phyloP scores from a whole-genome alignment of 2,888 invertebrate genomes.

The Agonopterix alstromeriana region DNA sequence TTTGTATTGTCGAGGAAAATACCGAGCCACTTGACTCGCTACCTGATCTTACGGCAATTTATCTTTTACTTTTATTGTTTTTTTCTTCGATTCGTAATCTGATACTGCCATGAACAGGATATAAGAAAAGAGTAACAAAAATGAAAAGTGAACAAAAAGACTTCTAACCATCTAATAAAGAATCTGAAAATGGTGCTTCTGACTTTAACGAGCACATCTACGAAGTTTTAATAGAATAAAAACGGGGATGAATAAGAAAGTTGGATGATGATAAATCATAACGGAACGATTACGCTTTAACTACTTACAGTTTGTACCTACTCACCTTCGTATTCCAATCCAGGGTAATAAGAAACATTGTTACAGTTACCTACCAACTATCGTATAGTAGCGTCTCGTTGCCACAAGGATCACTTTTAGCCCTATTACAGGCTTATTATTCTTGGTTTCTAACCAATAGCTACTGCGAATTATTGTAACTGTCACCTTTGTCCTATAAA shows the following conservation, averaged over 20 bases:
- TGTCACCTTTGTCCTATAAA: too few relatives aligned
- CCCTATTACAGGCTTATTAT: too few relatives aligned
- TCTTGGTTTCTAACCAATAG: too few relatives aligned
- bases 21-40: constrained; percentile 32
- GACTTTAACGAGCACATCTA: constrained; percentile 10
- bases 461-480: too few relatives aligned
- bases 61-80: constrained; percentile 24
- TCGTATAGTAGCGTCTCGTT: too few relatives aligned
- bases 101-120: constrained; percentile 7
- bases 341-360: too few relatives aligned
- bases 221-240: constrained; percentile 8
- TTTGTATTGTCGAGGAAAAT: constrained; percentile 50
- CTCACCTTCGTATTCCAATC: too few relatives aligned
- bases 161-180: constrained; percentile 8
- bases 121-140: constrained; percentile 9
- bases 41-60: constrained; percentile 39
- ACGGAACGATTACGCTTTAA: background rate
- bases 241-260: constrained; percentile 2
- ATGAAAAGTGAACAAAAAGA: constrained; percentile 2
- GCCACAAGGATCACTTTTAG: too few relatives aligned
- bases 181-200: constrained; percentile 8
- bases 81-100: constrained; percentile 8
- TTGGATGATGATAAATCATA: background rate
- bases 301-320: too few relatives aligned
- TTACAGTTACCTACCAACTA: too few relatives aligned